phyloP scores from a whole-genome alignment of 2,113 vertebrate genomes.

The Ceyx melanurus region DNA sequence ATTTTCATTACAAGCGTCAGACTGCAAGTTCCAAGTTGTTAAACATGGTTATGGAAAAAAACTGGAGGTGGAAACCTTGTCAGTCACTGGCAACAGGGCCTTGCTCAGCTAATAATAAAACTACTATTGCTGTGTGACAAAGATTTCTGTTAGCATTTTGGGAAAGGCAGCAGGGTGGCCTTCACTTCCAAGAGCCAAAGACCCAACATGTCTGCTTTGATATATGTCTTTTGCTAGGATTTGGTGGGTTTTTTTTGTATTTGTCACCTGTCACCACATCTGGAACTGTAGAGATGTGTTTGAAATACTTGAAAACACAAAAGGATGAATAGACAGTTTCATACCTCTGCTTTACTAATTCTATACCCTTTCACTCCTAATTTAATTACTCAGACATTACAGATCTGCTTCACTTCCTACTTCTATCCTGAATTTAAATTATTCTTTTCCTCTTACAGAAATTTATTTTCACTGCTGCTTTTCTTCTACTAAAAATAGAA shows the following conservation, averaged over 20 bases:
- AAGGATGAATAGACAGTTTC: neutral
- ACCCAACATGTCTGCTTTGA: neutral
- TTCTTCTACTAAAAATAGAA: neutral
- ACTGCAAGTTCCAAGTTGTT: constrained; percentile 27
- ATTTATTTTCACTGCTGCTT: neutral
- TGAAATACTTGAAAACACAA: constrained; percentile 44
- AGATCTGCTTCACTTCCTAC: constrained; percentile 3
- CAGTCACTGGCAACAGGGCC: constrained; percentile 21
- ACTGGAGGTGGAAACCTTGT: constrained; percentile 42
- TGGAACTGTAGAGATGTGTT: constrained; percentile 14
- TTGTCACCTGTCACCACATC: neutral
- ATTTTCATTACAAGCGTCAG: constrained; percentile 7
- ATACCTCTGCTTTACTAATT: neutral
- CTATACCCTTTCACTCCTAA: constrained; percentile 11
- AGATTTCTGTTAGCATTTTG: constrained; percentile 50
- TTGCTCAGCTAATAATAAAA: constrained; percentile 56
- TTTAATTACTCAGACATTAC: constrained; percentile 44
- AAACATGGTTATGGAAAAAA: constrained; percentile 31
- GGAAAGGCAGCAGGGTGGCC: constrained; percentile 6
- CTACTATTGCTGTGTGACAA: neutral
- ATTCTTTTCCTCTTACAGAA: neutral
- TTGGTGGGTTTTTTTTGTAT: neutral
- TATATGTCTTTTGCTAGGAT: neutral
- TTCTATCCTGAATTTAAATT: neutral
- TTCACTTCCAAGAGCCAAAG: constrained; percentile 45